Evolutionary conservation across 2,797 vertebrate species (phyloP).

Genomic region (Mormyrops attenuatus): DNA sequence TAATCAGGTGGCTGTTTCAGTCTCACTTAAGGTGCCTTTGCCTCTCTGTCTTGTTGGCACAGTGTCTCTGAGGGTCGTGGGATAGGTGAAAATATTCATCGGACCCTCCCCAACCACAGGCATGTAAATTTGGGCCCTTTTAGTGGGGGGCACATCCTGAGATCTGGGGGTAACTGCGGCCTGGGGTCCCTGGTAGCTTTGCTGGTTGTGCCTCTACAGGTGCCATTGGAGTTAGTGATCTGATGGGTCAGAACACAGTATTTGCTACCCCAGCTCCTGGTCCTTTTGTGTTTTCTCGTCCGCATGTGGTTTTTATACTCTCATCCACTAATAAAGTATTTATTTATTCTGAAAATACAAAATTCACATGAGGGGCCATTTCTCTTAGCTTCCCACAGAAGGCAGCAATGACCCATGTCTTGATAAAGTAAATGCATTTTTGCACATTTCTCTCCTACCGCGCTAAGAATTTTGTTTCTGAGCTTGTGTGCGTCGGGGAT

Average conservation of each 20-base stretch:
- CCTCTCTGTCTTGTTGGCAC: neutral
- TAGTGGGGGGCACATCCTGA: neutral
- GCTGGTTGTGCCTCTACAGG: neutral
- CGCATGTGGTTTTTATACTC: neutral
- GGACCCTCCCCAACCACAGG: neutral
- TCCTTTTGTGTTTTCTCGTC: neutral
- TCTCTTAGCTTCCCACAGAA: neutral
- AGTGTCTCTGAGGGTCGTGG: neutral
- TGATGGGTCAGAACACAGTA: neutral
- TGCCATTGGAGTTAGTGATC: neutral
- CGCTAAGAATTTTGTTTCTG: neutral
- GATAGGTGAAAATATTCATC: neutral
- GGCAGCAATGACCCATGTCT: neutral
- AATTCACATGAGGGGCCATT: neutral
- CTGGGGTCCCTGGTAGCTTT: neutral
- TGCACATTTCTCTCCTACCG: neutral
- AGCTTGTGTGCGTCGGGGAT: neutral
- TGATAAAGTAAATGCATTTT: neutral
- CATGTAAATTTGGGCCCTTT: neutral
- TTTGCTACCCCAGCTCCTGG: neutral
- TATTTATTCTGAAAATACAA: neutral
- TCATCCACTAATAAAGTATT: neutral
- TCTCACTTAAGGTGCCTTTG: neutral
- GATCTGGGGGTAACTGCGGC: neutral
- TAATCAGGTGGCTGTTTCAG: neutral